Evolutionary conservation across 2,797 vertebrate genomes (phyloP), one percentile per base, ranked within the genome.

Genomic region (Enteromius treurensis): DNA sequence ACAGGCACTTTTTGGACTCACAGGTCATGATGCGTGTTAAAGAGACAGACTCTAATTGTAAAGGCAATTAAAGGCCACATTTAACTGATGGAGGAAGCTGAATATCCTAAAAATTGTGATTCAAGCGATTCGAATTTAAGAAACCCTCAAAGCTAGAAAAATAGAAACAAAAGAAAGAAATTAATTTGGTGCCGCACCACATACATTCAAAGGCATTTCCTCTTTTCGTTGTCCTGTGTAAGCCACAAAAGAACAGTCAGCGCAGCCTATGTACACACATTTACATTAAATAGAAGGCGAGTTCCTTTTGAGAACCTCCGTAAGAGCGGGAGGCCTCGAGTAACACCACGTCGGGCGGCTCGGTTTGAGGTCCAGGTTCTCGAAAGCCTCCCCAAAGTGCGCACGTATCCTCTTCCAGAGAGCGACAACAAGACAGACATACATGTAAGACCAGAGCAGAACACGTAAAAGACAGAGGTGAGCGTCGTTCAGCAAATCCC

Each of bases 211-310:
- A 85, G 69, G 10, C 67, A 85, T 89, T 89, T 51, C 67, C 45
- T 86, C 87, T 58, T 4, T 40, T 34, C 6, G 8, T 88, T 82
- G 53, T 49, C 70, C 83, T 87, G 87, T 84, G 76, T 65, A 81
- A 88, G 82, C 83, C 84, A 86, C 58, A 87, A 87, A 73, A 75
- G 85, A 90, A 85, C 79, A 81, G 84, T 88, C 78, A n/a, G 89
- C 88, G 87, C 85, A 87, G 81, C 83, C 80, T 93, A 94, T 93
- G 23, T 94, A 95, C 94, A 95, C 15, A 93, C 76, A 93, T 95
- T 94, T 94, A 95, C 93, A 95, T 94, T 93, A 94, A 94, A 95
- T 93, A 94, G 71, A 88, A 10, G 81, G 83, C 60, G 79, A 84
- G 29, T 34, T 42, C 26, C 80, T 78, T 67, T 89, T 60, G n/a